These are phyloP conservation scores for Lasioglossum malachurum DNA, from an alignment of 2,888 invertebrate species.

Conservation along the genomic window DNA sequence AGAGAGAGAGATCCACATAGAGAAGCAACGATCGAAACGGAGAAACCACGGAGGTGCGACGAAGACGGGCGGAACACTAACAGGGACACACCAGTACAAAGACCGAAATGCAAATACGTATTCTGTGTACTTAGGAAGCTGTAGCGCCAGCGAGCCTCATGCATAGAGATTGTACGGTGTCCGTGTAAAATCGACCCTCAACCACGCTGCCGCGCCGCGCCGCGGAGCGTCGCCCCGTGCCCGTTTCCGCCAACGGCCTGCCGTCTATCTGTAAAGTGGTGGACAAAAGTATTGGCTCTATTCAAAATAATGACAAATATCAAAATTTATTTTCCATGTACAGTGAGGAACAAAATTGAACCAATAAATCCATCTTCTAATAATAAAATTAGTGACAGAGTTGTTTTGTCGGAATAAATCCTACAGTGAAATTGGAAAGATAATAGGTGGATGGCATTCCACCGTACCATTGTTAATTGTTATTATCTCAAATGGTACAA, in stretches of 20 bases:
- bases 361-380: no score
- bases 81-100: slow-evolving; percentile 81
- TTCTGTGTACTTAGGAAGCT: slow-evolving; percentile 84
- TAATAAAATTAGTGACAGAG: no score
- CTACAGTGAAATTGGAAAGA: no score
- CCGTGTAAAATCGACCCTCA: slow-evolving; percentile 80
- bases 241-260: slow-evolving; percentile 20
- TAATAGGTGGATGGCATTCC: no score
- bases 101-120: slow-evolving; percentile 84
- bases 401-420: no score
- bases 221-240: neutral
- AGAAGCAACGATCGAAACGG: slow-evolving; percentile 39
- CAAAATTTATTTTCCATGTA: neutral
- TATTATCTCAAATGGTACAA: neutral
- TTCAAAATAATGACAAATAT: neutral
- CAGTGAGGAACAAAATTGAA: no score
- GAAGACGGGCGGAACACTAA: slow-evolving; percentile 64
- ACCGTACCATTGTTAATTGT: neutral
- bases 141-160: slow-evolving; percentile 82
- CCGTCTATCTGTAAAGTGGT: neutral
- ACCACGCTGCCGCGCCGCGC: slow-evolving; percentile 52
- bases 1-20: slow-evolving; percentile 11
- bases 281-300: neutral
- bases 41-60: slow-evolving; percentile 31
- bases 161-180: slow-evolving; percentile 83